Evolutionary conservation across 2,888 invertebrate genomes (phyloP), one percentile per base, ranked within the genome.

Genomic region (Noctua janthina): DNA sequence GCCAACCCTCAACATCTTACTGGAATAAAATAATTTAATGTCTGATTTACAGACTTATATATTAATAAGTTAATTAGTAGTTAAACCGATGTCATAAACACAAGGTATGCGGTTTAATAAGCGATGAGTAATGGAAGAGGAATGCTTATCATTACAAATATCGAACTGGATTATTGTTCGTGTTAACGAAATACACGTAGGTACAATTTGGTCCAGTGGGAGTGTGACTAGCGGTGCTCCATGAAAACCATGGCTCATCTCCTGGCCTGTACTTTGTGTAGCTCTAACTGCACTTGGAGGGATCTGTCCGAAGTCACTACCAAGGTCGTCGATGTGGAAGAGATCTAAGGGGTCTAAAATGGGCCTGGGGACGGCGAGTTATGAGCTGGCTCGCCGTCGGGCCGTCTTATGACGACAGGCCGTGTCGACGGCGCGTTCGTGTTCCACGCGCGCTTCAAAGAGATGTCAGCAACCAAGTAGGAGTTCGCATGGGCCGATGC

Each of bases 31-130:
- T 51, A 59, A 79, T n/a, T n/a, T 35, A 10, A 56, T 51, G 29
- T 4, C 2, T 35, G 23, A 64, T 64, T 70, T 39, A 13, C 11
- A 13, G 13, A 62, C 20, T 51, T 68, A 66, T 35, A 43, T 13
- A 62, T 29, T 35, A 54, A 8, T 54, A 54, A 20, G 23, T 20
- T 39, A 29, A 64, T 79, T 59, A 70, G 23, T 35, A 66, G 59
- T 64, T 39, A 70, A n/a, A 29, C 5, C 35, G 29, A 64, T 74
- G 78, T 74, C 20, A 72, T 76, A 74, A 76, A 78, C 35, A 62
- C 23, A 74, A 77, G 74, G 75, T 77, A 71, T n/a, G 49, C 23
- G 5, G 46, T 59, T 71, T 56, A 56, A 70, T 59, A 71, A 70
- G 17, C 46, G 15, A 35, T 1, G n/a, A 64, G 23, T 54, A 23